These are phyloP conservation scores for Melitaea cinxia DNA, from an alignment of 1,140 invertebrate species.

Conservation along the genomic window DNA sequence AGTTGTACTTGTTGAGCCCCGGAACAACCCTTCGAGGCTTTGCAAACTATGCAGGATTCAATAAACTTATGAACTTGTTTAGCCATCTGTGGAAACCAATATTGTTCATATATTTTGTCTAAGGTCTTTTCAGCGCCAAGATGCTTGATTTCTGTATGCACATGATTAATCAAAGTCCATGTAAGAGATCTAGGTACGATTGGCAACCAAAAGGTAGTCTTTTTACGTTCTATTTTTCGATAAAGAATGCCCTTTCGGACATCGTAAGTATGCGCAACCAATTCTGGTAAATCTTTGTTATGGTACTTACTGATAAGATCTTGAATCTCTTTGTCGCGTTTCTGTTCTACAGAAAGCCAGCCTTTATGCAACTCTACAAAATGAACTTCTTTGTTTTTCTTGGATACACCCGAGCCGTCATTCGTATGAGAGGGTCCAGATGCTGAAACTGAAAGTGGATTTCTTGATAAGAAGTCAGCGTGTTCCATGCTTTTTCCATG, in stretches of 20 bases:
- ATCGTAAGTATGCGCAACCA: slow-evolving; percentile 35
- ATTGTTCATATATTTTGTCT: too few species aligned
- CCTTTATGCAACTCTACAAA: not conserved
- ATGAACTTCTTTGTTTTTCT: not conserved
- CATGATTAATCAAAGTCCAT: too few species aligned
- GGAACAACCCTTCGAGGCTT: slow-evolving; percentile 29
- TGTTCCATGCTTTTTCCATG: slow-evolving; percentile 23
- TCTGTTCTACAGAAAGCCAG: slow-evolving; percentile 38
- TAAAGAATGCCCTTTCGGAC: slow-evolving; percentile 25
- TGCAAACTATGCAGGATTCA: slow-evolving; percentile 40
- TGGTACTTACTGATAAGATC: not conserved
- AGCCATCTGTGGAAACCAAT: slow-evolving; percentile 40
- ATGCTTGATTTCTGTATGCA: too few species aligned
- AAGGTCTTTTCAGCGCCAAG: too few species aligned
- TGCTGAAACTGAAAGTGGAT: slow-evolving; percentile 1
- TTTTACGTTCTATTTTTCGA: too few species aligned
- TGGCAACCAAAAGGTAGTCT: too few species aligned
- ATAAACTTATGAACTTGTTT: slow-evolving; percentile 42
- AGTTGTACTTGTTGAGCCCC: slow-evolving; percentile 21
- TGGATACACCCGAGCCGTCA: too few species aligned
- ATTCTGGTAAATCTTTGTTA: not conserved
- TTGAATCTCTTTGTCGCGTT: slow-evolving; percentile 14
- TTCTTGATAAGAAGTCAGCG: slow-evolving; percentile 30
- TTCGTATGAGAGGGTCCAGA: too few species aligned
- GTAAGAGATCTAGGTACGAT: too few species aligned